These are phyloP conservation scores for Andrena trimmerana DNA, from an alignment of 2,888 invertebrate species.

Conservation along the genomic window DNA sequence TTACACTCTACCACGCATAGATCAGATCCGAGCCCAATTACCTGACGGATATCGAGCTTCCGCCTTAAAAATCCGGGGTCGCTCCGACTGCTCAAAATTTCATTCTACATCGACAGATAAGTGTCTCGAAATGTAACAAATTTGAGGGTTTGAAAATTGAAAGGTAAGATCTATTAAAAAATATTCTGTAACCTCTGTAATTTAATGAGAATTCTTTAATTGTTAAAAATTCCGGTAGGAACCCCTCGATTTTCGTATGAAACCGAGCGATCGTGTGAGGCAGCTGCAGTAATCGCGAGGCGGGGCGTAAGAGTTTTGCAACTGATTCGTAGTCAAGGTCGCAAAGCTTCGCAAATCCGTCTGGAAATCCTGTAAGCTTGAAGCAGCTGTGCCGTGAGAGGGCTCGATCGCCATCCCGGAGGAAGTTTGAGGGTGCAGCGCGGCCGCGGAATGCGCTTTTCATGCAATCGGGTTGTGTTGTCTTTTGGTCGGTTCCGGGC, in stretches of 20 bases:
- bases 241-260: too few species aligned
- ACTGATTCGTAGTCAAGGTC: constrained; percentile 5
- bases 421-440: constrained; percentile 1
- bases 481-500: constrained; percentile 9
- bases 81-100: too few species aligned
- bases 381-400: constrained; percentile 4
- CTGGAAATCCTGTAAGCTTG: constrained; percentile 31
- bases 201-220: too few species aligned
- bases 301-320: not conserved
- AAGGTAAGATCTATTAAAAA: too few species aligned
- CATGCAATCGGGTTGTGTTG: constrained; percentile 19
- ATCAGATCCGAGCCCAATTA: not conserved
- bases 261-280: too few species aligned
- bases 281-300: not conserved
- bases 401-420: constrained; percentile 11
- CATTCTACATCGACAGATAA: too few species aligned
- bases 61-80: not conserved
- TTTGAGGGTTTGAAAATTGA: too few species aligned
- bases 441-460: constrained; percentile 14
- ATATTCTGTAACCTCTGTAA: too few species aligned
- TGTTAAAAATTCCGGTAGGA: too few species aligned
- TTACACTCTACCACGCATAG: constrained; percentile 54
- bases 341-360: constrained; percentile 20
- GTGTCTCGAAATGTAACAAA: too few species aligned
- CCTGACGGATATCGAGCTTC: constrained; percentile 2